A percentile compares a stretch with the other conserved stretches of the same genome.
Conservation (phyloP, 2,797 vertebrate species). For the Onychomys torridus region DNA sequence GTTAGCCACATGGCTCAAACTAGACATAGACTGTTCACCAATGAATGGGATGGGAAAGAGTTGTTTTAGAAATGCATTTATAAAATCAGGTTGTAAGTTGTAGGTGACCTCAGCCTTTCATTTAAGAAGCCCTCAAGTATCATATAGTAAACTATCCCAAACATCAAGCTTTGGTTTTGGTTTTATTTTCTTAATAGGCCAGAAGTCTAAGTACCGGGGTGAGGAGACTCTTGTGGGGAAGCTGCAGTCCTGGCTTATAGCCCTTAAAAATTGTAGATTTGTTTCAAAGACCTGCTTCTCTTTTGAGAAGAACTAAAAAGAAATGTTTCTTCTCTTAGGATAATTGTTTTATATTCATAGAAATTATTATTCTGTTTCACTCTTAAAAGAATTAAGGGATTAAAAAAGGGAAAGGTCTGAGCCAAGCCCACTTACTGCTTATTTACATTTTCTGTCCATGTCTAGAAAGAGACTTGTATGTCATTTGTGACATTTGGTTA, state of each 20-base stretch:
- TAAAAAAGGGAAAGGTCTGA: constrained; percentile 35
- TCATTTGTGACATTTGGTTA: constrained; percentile 28
- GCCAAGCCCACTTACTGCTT: not conserved
- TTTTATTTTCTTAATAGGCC: not conserved
- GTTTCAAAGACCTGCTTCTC: not conserved
- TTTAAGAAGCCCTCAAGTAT: not conserved
- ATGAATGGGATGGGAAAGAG: not conserved
- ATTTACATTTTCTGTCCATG: constrained; percentile 12
- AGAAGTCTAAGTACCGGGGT: not conserved
- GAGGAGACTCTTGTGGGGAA: not conserved
- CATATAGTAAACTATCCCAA: not conserved
- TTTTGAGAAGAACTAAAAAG: constrained; percentile 59
- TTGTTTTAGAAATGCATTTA: not conserved
- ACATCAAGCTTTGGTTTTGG: not conserved
- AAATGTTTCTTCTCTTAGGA: not conserved
- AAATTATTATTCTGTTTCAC: constrained; percentile 52
- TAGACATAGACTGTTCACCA: not conserved
- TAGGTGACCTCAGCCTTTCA: not conserved
- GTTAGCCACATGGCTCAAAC: not conserved
- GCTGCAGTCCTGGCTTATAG: not conserved
- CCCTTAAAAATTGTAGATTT: not conserved
- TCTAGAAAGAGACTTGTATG: not conserved
- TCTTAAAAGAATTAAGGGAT: not conserved
- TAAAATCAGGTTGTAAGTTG: not conserved
- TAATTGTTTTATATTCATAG: constrained; percentile 45